Conservation (phyloP, 2,113 vertebrate species). For the Psilopogon haemacephalus region DNA sequence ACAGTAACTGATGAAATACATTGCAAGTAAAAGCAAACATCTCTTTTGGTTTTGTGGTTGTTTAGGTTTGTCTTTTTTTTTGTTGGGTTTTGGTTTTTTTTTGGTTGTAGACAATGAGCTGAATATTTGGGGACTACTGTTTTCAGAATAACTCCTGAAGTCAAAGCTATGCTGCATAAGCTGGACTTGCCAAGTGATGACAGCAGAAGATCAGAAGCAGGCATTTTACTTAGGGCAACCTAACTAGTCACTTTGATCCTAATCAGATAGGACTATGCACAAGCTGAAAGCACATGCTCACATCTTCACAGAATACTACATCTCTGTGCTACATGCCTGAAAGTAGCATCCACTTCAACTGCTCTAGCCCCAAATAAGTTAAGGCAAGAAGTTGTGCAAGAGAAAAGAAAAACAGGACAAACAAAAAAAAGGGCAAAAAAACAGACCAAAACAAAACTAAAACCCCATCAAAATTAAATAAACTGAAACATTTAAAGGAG, state of each 20-base stretch:
- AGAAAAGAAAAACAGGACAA: background rate
- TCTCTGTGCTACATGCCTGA: background rate
- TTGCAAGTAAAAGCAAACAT: background rate
- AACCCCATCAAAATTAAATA: background rate
- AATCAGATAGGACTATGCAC: slow-evolving; percentile 46
- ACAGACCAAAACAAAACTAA: too few species aligned
- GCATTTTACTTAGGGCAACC: slow-evolving; percentile 47
- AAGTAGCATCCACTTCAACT: background rate
- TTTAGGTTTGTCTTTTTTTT: background rate
- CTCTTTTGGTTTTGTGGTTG: background rate
- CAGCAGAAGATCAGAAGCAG: slow-evolving; percentile 4
- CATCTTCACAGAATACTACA: slow-evolving; percentile 9
- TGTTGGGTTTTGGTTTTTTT: too few species aligned
- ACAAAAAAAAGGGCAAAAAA: background rate
- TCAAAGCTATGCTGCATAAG: background rate
- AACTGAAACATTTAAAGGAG: background rate
- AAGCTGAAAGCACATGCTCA: slow-evolving; percentile 65
- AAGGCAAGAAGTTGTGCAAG: background rate
- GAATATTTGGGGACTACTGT: background rate
- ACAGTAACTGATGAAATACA: background rate
- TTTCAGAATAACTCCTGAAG: slow-evolving; percentile 28
- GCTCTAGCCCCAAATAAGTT: background rate
- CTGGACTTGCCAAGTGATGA: slow-evolving; percentile 38
- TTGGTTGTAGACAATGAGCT: background rate
- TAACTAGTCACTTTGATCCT: slow-evolving; percentile 53